Evolutionary conservation across 2,888 invertebrate species (phyloP).

Genomic region (Prosapia bicincta): DNA sequence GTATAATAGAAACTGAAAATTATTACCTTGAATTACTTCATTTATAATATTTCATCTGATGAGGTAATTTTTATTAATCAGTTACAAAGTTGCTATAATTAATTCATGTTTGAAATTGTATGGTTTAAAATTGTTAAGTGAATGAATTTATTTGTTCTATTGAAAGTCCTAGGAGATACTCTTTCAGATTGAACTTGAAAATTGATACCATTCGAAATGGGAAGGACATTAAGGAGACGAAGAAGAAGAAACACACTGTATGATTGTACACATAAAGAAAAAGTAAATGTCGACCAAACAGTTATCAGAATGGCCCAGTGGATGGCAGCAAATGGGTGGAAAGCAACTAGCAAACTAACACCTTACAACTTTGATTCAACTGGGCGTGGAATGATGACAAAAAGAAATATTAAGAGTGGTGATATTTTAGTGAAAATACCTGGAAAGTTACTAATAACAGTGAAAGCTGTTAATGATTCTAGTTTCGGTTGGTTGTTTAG

Average conservation of each 20-base stretch:
- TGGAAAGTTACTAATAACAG: conserved; percentile 37
- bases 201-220: conserved; percentile 29
- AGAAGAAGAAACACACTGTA: conserved; percentile 22
- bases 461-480: conserved; percentile 39
- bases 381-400: conserved; percentile 71
- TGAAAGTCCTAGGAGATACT: neutral
- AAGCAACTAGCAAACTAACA: conserved; percentile 54
- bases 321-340: conserved; percentile 55
- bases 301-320: conserved; percentile 50
- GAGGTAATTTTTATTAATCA: no score
- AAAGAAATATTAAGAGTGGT: conserved; percentile 52
- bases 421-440: conserved; percentile 45
- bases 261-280: neutral
- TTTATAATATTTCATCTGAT: no score
- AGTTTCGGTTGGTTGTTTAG: conserved; percentile 38
- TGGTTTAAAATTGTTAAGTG: neutral
- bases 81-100: no score
- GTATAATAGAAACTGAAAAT: neutral
- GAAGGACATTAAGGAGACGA: conserved; percentile 31
- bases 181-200: conserved; percentile 23
- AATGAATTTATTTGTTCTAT: neutral
- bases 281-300: conserved; percentile 7
- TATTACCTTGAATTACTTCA: neutral
- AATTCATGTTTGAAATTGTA: neutral
- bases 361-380: conserved; percentile 60